Percentiles rank a stretch among this genome's conserved stretches.
phyloP scores from a whole-genome alignment of 2,113 vertebrate genomes.

The Grallaria varia region DNA sequence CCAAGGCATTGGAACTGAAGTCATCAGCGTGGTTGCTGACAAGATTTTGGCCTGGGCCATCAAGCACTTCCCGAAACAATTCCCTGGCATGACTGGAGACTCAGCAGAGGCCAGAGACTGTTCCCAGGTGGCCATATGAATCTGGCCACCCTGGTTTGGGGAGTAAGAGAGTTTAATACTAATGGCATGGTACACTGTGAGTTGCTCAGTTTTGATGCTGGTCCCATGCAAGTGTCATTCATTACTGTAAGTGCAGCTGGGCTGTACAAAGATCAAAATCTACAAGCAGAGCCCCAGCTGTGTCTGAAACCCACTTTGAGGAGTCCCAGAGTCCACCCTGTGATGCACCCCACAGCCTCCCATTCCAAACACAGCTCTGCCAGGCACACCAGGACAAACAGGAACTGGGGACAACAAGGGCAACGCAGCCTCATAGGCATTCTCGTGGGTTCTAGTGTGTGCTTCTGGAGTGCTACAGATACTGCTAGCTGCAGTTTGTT shows the following conservation, averaged over 20 bases:
- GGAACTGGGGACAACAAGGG: accelerated
- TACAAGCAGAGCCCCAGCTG: background rate
- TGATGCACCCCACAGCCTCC: background rate
- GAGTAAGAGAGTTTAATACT: background rate
- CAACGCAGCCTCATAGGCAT: background rate
- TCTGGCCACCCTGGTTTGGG: conserved; percentile 16
- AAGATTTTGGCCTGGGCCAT: conserved; percentile 12
- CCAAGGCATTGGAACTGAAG: background rate
- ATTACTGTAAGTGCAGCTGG: background rate
- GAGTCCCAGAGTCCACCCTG: background rate
- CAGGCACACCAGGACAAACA: background rate
- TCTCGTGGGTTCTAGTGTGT: background rate
- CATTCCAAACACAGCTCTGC: background rate
- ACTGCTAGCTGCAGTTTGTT: background rate
- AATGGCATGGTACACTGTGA: background rate
- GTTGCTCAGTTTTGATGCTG: background rate
- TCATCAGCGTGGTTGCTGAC: background rate
- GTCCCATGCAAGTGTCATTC: conserved; percentile 31
- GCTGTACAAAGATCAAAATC: background rate
- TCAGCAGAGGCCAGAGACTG: background rate
- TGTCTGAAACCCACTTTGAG: background rate
- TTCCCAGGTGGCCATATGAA: background rate
- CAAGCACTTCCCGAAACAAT: conserved; percentile 20
- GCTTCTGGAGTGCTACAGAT: background rate
- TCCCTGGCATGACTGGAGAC: background rate